These are phyloP conservation scores for Engraulis encrasicolus DNA, from an alignment of 2,113 vertebrate species.

Conservation along the genomic window DNA sequence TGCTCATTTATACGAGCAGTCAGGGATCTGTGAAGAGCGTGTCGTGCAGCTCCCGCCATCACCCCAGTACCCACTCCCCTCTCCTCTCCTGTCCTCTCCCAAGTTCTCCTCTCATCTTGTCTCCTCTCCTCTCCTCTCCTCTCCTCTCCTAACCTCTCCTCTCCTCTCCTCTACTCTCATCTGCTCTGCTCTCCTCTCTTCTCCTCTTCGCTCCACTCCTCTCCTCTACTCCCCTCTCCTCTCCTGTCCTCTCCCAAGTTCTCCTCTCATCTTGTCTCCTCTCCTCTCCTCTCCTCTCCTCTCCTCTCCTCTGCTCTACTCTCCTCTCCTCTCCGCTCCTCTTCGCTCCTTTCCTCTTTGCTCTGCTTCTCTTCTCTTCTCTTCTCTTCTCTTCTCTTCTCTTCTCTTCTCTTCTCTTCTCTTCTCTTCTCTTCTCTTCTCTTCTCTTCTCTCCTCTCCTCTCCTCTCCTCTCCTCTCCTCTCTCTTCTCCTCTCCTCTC, in stretches of 20 bases:
- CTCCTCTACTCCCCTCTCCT: background rate
- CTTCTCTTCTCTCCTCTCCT: too few relatives aligned
- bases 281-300: background rate
- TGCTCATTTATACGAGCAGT: conserved; percentile 4
- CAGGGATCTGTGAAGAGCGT: conserved; percentile 17
- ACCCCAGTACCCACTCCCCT: too few relatives aligned
- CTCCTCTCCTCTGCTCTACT: background rate
- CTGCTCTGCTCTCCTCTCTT: background rate
- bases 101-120: background rate
- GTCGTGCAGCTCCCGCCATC: background rate
- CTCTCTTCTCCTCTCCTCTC: too few relatives aligned
- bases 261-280: background rate
- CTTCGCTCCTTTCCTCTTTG: background rate
- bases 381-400: too few relatives aligned
- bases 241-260: too few relatives aligned
- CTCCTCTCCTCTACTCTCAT: conserved; percentile 16
- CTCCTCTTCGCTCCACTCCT: background rate
- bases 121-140: background rate
- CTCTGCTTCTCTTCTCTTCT: too few relatives aligned
- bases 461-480: too few relatives aligned
- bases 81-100: too few relatives aligned
- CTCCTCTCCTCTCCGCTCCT: conserved; percentile 4
- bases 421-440: too few relatives aligned
- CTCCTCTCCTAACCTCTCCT: too few relatives aligned
- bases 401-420: too few relatives aligned